These are phyloP conservation scores for Sepiola atlantica DNA, from an alignment of 2,888 invertebrate genomes.

Conservation along the genomic window DNA sequence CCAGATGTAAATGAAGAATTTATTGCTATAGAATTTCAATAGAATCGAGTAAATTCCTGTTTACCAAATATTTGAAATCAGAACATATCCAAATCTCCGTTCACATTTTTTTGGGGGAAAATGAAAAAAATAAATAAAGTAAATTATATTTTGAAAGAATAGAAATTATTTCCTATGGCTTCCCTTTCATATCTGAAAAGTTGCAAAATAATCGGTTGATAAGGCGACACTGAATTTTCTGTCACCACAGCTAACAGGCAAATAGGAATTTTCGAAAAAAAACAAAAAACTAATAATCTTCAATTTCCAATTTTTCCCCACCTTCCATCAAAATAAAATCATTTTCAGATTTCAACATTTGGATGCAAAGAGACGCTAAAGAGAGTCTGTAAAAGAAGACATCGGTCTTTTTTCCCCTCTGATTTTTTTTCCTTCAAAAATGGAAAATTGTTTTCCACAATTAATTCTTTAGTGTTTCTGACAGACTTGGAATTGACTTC, in stretches of 20 bases:
- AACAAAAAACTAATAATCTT: background rate
- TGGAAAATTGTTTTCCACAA: background rate
- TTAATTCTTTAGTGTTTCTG: background rate
- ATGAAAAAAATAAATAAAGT: background rate
- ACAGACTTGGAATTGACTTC: background rate
- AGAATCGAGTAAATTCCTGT: background rate
- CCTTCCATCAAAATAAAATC: background rate
- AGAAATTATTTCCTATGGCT: background rate
- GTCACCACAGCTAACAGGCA: background rate
- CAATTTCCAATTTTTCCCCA: background rate
- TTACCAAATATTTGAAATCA: background rate
- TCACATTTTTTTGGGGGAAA: background rate
- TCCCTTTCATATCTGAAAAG: background rate
- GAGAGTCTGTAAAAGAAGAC: background rate
- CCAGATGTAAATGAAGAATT: background rate
- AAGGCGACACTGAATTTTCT: background rate
- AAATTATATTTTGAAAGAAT: background rate
- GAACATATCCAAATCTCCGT: background rate
- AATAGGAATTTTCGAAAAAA: background rate
- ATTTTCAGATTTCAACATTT: background rate
- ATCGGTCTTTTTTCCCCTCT: background rate
- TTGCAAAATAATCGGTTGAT: background rate
- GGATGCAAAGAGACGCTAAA: background rate
- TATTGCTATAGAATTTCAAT: background rate
- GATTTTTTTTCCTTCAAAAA: background rate